These are phyloP conservation scores for Ephydatia muelleri DNA, from an alignment of 37 sponge, comb jelly and placozoan species.

Conservation along the genomic window DNA sequence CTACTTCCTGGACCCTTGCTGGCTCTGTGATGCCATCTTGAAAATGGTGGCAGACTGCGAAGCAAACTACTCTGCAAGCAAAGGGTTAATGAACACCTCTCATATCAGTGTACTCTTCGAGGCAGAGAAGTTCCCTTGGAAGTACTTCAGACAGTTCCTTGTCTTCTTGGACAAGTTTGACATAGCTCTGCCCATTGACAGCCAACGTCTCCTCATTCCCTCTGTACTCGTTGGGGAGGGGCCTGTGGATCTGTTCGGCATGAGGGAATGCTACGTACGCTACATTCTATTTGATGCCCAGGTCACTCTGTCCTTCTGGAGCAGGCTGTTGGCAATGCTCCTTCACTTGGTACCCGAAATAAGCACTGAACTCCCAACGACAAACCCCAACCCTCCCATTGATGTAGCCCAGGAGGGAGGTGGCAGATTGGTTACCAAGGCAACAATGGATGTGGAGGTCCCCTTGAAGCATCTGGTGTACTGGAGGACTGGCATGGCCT, in stretches of 20 bases:
- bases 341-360: constrained; percentile 21
- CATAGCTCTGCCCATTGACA: constrained; percentile 63
- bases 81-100: too few species aligned
- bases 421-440: background rate
- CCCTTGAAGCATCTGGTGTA: background rate
- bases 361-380: background rate
- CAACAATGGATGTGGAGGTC: too few species aligned
- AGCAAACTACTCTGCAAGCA: too few species aligned
- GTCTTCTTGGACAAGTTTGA: constrained; percentile 52
- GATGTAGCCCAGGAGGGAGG: too few species aligned
- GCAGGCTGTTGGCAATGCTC: constrained; percentile 48
- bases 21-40: too few species aligned
- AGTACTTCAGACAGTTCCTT: constrained; percentile 48
- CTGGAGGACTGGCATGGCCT: constrained; percentile 7
- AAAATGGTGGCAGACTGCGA: too few species aligned
- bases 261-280: constrained; percentile 4
- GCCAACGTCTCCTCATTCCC: constrained; percentile 38
- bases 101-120: too few species aligned
- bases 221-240: too few species aligned
- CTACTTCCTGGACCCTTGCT: too few species aligned
- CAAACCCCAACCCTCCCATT: background rate
- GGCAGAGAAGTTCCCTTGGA: constrained; percentile 13
- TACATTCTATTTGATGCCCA: constrained; percentile 6
- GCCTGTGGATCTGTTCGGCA: too few species aligned
- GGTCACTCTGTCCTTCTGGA: constrained; percentile 61